These are phyloP conservation scores for Enoplosus armatus DNA, from an alignment of 2,797 vertebrate genomes.

Conservation along the genomic window DNA sequence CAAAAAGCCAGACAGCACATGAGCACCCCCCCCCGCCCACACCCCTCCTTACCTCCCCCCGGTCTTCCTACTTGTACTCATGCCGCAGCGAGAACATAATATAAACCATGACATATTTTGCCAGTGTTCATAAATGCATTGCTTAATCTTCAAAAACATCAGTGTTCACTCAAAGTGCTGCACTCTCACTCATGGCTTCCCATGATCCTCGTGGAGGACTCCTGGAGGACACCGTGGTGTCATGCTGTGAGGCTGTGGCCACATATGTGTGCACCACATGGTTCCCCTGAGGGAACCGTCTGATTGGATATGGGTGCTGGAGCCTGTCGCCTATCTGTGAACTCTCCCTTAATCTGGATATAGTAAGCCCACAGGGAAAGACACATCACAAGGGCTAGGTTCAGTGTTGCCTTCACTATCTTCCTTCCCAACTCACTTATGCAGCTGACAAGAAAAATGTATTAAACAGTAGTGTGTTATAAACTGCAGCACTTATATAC, in stretches of 20 bases:
- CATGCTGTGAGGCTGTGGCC: constrained; percentile 77
- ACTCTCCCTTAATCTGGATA: constrained; percentile 82
- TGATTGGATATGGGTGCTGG: constrained; percentile 83
- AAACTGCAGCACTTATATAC: constrained; percentile 46
- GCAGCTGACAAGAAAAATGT: constrained; percentile 72
- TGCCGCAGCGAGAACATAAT: constrained; percentile 35
- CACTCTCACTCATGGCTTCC: constrained; percentile 56
- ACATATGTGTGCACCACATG: constrained; percentile 83
- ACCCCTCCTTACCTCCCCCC: no score
- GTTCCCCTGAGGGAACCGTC: constrained; percentile 76
- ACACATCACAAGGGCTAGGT: constrained; percentile 73
- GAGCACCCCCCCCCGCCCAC: constrained; percentile 8
- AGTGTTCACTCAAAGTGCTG: constrained; percentile 54
- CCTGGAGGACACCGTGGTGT: constrained; percentile 77
- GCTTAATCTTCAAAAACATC: constrained; percentile 65
- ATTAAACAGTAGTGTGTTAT: constrained; percentile 48
- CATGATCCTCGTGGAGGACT: constrained; percentile 76
- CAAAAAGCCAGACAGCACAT: constrained; percentile 48
- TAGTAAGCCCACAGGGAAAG: constrained; percentile 83
- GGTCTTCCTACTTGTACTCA: constrained; percentile 39
- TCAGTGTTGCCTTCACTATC: constrained; percentile 70
- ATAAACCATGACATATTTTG: constrained; percentile 57
- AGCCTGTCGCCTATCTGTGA: constrained; percentile 80
- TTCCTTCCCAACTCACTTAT: constrained; percentile 70
- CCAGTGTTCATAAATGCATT: constrained; percentile 52